Evolutionary conservation across 2,113 vertebrate species (phyloP).

Genomic region (Atlantisia rogersi): DNA sequence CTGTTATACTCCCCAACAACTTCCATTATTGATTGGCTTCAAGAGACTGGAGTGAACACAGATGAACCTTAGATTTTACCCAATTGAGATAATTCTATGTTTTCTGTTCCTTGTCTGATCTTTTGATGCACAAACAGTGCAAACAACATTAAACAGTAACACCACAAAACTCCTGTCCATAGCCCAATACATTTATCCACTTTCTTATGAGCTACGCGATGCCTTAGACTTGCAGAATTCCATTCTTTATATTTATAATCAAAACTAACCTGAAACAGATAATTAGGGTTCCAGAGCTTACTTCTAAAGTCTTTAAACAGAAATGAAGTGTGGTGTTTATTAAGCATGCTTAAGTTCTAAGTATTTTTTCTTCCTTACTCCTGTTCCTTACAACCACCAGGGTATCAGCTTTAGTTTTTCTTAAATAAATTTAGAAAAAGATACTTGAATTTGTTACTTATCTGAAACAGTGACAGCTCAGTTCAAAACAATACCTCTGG

Average conservation of each 20-base stretch:
- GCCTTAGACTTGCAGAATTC: not conserved
- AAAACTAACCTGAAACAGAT: not conserved
- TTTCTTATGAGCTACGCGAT: not conserved
- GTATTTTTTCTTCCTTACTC: not conserved
- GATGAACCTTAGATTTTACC: not conserved
- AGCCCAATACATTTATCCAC: not conserved
- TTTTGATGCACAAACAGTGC: not conserved
- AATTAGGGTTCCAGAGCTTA: not conserved
- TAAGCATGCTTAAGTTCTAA: not conserved
- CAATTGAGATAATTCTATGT: not conserved
- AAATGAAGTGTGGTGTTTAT: not conserved
- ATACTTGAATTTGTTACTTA: not conserved
- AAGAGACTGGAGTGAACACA: not conserved
- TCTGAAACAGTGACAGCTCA: not conserved
- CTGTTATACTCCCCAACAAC: not conserved
- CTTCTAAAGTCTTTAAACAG: not conserved
- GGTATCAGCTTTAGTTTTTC: not conserved
- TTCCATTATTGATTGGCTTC: not conserved
- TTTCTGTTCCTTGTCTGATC: not conserved
- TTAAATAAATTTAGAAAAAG: not conserved
- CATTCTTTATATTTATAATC: not conserved
- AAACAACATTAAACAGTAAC: not conserved
- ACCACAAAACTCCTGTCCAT: not conserved
- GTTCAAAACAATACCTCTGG: not conserved
- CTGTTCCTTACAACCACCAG: not conserved